These are phyloP conservation scores for Ibycter americanus DNA, from an alignment of 2,797 vertebrate genomes.

Conservation along the genomic window DNA sequence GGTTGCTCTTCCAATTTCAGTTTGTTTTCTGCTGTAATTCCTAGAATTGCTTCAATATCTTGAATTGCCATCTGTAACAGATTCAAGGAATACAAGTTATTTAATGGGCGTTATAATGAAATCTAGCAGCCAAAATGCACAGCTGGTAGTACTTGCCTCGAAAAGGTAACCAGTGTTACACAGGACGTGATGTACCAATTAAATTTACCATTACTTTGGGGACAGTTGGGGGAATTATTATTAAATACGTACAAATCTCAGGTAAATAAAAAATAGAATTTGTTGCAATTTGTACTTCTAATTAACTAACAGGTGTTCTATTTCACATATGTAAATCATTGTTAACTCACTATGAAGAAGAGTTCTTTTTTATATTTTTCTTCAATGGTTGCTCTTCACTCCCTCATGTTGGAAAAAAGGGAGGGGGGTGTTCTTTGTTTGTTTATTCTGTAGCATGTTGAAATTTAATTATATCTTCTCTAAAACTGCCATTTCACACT, in stretches of 20 bases:
- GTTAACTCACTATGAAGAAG: neutral
- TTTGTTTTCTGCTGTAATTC: conserved; percentile 82
- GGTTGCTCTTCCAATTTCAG: conserved; percentile 63
- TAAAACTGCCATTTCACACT: neutral
- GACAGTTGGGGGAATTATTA: neutral
- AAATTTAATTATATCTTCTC: neutral
- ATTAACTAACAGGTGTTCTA: conserved; percentile 16
- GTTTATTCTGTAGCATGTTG: neutral
- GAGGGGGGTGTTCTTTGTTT: neutral
- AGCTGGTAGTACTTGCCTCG: neutral
- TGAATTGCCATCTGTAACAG: conserved; percentile 72
- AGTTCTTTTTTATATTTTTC: neutral
- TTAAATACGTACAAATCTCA: neutral
- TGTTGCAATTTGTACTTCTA: neutral
- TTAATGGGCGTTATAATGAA: conserved; percentile 23
- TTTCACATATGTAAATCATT: neutral
- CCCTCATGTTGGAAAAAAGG: neutral
- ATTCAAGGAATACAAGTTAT: conserved; percentile 30
- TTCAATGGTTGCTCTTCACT: neutral
- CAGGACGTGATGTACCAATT: neutral
- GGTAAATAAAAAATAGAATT: neutral
- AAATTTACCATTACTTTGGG: neutral
- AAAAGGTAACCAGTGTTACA: neutral
- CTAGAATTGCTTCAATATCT: conserved; percentile 82
- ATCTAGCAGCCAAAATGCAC: conserved; percentile 13